phyloP scores from a whole-genome alignment of 35 echinoderm and acorn worm species.

The Heliocidaris erythrogramma region DNA sequence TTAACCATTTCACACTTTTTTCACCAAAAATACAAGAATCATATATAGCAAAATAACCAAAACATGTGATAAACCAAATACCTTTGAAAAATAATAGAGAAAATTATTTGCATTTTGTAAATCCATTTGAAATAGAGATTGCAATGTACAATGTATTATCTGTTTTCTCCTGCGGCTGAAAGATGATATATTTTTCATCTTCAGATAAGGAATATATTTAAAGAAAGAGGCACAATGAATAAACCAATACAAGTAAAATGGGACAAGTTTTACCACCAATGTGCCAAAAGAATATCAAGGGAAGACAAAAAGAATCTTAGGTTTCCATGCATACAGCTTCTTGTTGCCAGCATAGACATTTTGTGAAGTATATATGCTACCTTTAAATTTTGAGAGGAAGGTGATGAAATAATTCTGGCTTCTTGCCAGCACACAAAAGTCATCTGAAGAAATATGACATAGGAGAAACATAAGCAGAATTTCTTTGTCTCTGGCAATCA shows the following conservation, averaged over 20 bases:
- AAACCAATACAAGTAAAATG: not conserved
- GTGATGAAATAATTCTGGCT: not conserved
- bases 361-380: not conserved
- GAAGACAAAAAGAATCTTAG: no score
- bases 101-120: not conserved
- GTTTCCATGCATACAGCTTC: not conserved
- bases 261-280: not conserved
- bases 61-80: not conserved
- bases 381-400: not conserved
- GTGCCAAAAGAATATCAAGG: no score
- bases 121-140: no score
- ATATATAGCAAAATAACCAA: not conserved
- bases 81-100: not conserved
- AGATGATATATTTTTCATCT: no score
- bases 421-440: not conserved
- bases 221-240: not conserved
- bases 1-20: not conserved
- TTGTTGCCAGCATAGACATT: not conserved
- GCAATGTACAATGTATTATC: no score
- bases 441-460: not conserved
- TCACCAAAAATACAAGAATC: not conserved
- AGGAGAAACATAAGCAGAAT: not conserved
- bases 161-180: no score
- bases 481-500: not conserved
- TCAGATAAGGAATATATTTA: not conserved